These are phyloP conservation scores for Setipinna tenuifilis DNA, from an alignment of 2,797 vertebrate genomes.

Conservation along the genomic window DNA sequence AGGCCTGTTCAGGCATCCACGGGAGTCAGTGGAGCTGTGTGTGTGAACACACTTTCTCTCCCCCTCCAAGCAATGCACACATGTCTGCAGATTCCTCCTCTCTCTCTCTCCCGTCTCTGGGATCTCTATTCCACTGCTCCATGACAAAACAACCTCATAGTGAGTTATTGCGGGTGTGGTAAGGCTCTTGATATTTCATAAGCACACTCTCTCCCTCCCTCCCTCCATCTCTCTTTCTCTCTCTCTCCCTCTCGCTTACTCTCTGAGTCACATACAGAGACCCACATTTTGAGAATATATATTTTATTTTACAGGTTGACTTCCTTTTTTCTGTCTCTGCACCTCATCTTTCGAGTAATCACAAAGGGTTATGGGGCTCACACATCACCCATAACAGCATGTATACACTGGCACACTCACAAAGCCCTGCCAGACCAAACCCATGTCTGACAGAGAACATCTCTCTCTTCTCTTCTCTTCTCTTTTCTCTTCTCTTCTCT, in stretches of 20 bases:
- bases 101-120: background rate
- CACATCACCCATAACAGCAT: background rate
- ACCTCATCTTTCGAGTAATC: too few species aligned
- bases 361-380: too few species aligned
- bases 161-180: background rate
- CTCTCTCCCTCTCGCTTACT: background rate
- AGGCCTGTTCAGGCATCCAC: background rate
- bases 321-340: too few species aligned
- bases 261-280: background rate
- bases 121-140: background rate
- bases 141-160: background rate
- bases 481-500: conserved; percentile 18
- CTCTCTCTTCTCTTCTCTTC: background rate
- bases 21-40: background rate
- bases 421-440: too few species aligned
- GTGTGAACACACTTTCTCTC: background rate
- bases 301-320: too few species aligned
- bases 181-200: background rate
- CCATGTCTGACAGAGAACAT: too few species aligned
- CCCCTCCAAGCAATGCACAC: background rate
- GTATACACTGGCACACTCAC: background rate
- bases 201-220: background rate
- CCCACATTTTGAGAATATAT: background rate
- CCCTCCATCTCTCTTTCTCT: background rate
- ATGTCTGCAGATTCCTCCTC: background rate